Base-by-base conservation (phyloP, 1,140 invertebrate genomes). In the Spodoptera litura region DNA sequence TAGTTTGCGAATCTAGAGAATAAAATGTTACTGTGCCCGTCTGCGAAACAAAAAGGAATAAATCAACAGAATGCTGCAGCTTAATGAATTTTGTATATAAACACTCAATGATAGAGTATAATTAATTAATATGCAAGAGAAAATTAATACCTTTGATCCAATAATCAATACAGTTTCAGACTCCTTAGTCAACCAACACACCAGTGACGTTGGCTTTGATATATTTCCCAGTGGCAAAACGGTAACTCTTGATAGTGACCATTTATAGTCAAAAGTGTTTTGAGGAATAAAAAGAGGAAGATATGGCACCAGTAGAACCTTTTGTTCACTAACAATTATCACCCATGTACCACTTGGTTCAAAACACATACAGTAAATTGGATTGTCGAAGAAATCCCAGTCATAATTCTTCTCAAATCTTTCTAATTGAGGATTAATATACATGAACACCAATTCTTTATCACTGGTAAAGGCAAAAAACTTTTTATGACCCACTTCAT, bases 331-430 rank as follows among this genome's bases (percentile, higher is more conserved):
- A 51, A 94, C 84, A 73, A 93, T 89, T 38, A 93, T 80, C 13
- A 92, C 81, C 93, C 93, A 94, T n/a, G 93, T 94, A 13, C 93
- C 93, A 82, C 91, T 94, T 15, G 93, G 93, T 79, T 94, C 93
- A 83, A 94, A 94, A 75, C 93, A 93, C 89, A 94, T 91, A 78
- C 91, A 93, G 80, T 90, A 87, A 35, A 94, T 85, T 51, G 91
- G 91, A 86, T 94, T 93, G 81, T 93, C 91, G 31, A 91, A 31
- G 80, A 91, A 93, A 84, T 94, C 93, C 91, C 91, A 94, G 81
- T 92, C 91, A 74, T 90, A 93, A 77, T 90, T 89, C 77, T 88
- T 89, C 79, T 93, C 89, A 80, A 87, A 87, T 56, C 90, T 84
- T 49, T 93, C 89, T 15, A 85, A 83, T 74, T 89, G 88, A 2